Evolutionary conservation across 2,113 vertebrate genomes (phyloP).

Genomic region (Lycocorax pyrrhopterus): DNA sequence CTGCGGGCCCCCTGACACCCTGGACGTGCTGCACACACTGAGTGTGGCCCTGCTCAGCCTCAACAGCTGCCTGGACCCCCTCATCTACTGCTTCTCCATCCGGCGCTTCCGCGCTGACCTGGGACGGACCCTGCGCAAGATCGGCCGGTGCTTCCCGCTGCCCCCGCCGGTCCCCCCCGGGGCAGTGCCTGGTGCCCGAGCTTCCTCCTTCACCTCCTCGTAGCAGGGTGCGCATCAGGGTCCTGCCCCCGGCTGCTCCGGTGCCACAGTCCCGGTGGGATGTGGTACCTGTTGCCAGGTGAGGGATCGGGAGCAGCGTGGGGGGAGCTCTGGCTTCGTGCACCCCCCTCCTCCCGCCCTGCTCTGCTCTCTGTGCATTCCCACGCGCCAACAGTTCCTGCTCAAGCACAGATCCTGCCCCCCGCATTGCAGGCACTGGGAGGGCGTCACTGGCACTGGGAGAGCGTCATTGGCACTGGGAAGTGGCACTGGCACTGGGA

Average conservation of each 20-base stretch:
- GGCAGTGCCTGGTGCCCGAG: neutral
- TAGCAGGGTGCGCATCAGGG: neutral
- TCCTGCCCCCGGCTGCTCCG: neutral
- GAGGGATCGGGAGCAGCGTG: neutral
- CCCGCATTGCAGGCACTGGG: neutral
- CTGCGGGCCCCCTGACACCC: neutral
- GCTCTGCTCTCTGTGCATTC: neutral
- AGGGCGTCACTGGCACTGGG: neutral
- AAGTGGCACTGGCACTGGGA: neutral
- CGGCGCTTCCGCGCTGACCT: slow-evolving; percentile 43
- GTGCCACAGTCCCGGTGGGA: fast-evolving
- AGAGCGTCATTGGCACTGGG: neutral
- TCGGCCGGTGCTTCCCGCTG: neutral
- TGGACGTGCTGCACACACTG: slow-evolving; percentile 45
- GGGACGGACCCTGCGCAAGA: neutral
- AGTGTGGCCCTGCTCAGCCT: slow-evolving; percentile 66
- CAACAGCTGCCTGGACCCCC: slow-evolving; percentile 67
- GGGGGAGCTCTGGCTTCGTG: neutral
- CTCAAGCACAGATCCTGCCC: neutral
- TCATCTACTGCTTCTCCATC: slow-evolving; percentile 65
- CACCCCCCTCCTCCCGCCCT: neutral
- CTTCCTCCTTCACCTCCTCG: slow-evolving; percentile 23
- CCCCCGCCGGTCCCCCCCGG: fast-evolving
- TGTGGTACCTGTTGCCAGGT: neutral
- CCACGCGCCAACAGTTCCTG: neutral